Evolutionary conservation across 2,888 invertebrate genomes (phyloP).

Genomic region (Tinea semifulvella): DNA sequence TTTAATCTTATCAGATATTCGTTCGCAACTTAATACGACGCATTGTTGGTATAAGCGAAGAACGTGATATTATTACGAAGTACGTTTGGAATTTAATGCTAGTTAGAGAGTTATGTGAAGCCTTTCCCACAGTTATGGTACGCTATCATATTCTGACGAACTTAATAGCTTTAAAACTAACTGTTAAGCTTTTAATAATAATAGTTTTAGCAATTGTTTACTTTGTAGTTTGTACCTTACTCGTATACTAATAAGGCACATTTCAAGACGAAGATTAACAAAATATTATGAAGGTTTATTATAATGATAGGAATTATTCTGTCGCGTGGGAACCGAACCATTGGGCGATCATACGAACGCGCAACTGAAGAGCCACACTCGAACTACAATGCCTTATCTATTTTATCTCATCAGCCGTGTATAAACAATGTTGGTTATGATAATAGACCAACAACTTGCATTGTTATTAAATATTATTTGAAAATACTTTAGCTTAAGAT

Average conservation of each 20-base stretch:
- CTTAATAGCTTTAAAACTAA: too few relatives aligned
- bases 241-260: too few relatives aligned
- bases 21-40: not conserved
- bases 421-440: conserved; percentile 1
- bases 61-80: not conserved
- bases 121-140: not conserved
- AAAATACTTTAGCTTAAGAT: too few relatives aligned
- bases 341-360: conserved; percentile 6
- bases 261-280: too few relatives aligned
- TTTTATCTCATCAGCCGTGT: conserved; percentile 11
- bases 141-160: too few relatives aligned
- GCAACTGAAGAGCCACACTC: conserved; percentile 6
- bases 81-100: not conserved
- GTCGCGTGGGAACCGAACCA: conserved; percentile 4
- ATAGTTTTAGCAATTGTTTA: too few relatives aligned
- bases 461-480: too few relatives aligned
- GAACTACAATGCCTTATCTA: conserved; percentile 5
- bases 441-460: not conserved
- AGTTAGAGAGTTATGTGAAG: not conserved
- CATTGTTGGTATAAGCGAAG: not conserved
- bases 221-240: too few relatives aligned
- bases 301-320: conserved; percentile 2
- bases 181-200: too few relatives aligned
- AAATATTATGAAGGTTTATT: too few relatives aligned
- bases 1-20: conserved; percentile 2